Base-by-base conservation (phyloP, 2,797 vertebrate genomes). In the Acrocephalus scirpaceus region DNA sequence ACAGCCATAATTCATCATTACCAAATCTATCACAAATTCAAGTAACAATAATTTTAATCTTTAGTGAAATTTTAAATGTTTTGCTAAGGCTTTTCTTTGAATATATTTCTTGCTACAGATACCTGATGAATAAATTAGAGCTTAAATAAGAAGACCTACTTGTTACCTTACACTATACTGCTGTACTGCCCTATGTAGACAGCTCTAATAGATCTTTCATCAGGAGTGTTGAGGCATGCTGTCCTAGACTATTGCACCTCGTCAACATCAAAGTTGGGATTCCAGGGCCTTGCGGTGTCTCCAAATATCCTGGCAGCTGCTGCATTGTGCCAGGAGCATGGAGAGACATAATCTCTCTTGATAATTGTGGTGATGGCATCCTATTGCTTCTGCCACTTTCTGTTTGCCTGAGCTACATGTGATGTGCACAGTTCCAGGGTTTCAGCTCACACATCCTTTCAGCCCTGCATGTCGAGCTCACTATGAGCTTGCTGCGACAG, bases 391-490 rank as follows among this genome's bases (percentile, higher is more conserved):
- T 27, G 32, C 16, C 25, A 30, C n/a, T 56, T 70, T 26, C 26
- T 27, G 17, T 92, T 71, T 82, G 17, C 40, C 56, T 20, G 30
- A 70, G 30, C 17, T 30, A 0, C 32, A 10, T 8, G 18, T 45
- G 38, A 75, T 38, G 9, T 20, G 34, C 29, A 7, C 26, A 57
- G 16, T 47, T 16, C 3, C 29, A 69, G 32, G 22, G 8, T 40
- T 77, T 53, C 61, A 79, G 62, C 30, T 64, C 36, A 32, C 5
- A 1, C 6, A 54, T 40, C 44, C 58, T 70, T 76, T 58, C 77
- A 65, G 17, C 10, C 19, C 23, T 16, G 11, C 3, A 9, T 10
- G 30, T 13, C 0, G 0, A 86, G 27, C 13, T 61, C 42, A 15
- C 0, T 7, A 17, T 11, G 22, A 77, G 22, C 36, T 74, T 30